phyloP scores from a whole-genome alignment of 2,888 invertebrate genomes.

The Caenorhabditis sp. region DNA sequence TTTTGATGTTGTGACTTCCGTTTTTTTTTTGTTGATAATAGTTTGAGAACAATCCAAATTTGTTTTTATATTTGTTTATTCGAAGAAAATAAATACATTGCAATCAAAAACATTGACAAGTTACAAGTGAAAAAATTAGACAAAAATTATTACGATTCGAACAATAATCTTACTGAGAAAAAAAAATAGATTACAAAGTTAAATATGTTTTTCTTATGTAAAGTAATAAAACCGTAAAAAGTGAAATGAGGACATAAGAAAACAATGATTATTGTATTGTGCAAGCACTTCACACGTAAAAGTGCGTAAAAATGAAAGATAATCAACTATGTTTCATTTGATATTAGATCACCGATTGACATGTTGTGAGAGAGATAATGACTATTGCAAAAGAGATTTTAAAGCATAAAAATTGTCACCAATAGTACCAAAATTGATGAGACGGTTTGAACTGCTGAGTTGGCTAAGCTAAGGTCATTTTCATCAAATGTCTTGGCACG shows the following conservation, averaged over 20 bases:
- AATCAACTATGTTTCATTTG: background rate
- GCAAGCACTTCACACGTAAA: background rate
- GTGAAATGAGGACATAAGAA: background rate
- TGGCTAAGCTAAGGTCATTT: constrained; percentile 4
- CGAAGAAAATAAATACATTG: too few species aligned
- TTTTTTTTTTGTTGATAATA: too few species aligned
- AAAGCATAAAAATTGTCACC: background rate
- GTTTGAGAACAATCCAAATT: too few species aligned
- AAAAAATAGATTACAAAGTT: too few species aligned
- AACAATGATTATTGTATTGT: background rate
- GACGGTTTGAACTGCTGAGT: background rate
- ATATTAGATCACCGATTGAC: background rate
- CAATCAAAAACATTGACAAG: too few species aligned
- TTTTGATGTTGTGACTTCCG: too few species aligned
- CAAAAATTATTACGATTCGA: too few species aligned
- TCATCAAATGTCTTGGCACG: constrained; percentile 34
- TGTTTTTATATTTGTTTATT: too few species aligned
- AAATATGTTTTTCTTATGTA: too few species aligned
- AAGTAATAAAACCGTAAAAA: background rate
- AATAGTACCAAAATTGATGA: background rate
- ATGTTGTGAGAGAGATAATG: background rate
- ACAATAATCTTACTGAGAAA: too few species aligned
- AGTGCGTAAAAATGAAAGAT: background rate
- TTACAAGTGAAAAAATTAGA: too few species aligned
- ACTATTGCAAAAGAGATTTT: background rate